Conservation (phyloP, 2,113 vertebrate species). For the Pelmatolapia mariae region DNA sequence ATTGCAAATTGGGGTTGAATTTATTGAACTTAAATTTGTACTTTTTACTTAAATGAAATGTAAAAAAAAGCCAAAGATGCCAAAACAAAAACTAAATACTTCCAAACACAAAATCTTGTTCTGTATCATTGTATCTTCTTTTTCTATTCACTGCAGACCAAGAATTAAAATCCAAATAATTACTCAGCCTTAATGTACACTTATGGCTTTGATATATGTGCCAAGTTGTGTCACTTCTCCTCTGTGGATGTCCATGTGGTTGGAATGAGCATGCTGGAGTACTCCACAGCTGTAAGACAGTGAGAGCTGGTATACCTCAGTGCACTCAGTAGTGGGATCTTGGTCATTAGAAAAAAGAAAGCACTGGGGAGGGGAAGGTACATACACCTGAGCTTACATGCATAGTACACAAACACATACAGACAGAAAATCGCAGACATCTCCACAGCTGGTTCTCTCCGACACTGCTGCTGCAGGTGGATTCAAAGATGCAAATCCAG, state of each 20-base stretch:
- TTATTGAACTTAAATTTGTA: background rate
- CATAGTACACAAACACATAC: background rate
- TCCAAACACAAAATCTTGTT: background rate
- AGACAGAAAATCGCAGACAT: background rate
- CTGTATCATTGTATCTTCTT: background rate
- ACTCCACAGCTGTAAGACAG: slow-evolving; percentile 16
- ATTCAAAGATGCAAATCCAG: background rate
- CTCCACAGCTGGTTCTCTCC: slow-evolving; percentile 10
- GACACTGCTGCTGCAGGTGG: background rate
- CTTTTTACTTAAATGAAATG: background rate
- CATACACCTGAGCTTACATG: background rate
- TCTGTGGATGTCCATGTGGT: background rate
- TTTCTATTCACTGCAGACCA: background rate
- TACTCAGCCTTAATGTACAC: background rate
- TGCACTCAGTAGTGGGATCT: background rate
- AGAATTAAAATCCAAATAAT: background rate
- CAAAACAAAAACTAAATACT: background rate
- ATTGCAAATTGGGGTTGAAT: background rate
- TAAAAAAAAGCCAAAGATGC: background rate
- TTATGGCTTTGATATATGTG: background rate
- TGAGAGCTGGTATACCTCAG: background rate
- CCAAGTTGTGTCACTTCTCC: background rate
- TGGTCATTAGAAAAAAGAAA: background rate
- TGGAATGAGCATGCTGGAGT: background rate
- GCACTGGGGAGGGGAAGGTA: background rate